Base-by-base conservation (phyloP, 2,888 invertebrate species). In the Luperina testacea region DNA sequence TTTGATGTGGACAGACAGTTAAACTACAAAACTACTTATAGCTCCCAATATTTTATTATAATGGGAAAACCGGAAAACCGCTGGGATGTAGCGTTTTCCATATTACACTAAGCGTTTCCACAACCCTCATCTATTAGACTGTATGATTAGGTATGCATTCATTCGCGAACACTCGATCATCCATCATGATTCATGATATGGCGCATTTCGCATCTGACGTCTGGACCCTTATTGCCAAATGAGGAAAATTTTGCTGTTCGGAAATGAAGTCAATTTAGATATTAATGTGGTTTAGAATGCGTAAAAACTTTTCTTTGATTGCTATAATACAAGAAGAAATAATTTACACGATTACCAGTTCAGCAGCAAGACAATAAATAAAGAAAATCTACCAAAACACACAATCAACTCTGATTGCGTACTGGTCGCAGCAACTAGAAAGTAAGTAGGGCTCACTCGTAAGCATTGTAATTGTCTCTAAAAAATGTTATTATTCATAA, bases 401-500 rank as follows among this genome's bases (percentile, higher is more conserved):
- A 79, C 73, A 85, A 84, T 82, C 79, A 77, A 76, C 42, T 77
- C 81, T 81, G 77, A 86, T 86, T 78, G 77, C 51, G 48, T 75
- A 78, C 64, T 73, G 77, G 85, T 78, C 76, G 51, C 68, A 77
- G 63, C 76, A 78, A 79, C 68, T 81, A 77, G 78, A 89, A 82
- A 82, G 83, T 78, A 83, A 83, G 78, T 83, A 86, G 81, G 74
- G 79, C 79, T 80, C 72, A 61, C 70, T 83, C 73, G 74, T 78
- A 83, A 82, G 81, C 76, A 75, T 87, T 88, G 82, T 83, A 83
- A 86, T 77, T 78, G 81, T 83, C 80, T 85, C 74, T 80, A 82
- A 88, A 83, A 87, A 88, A 86, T 84, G 83, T 89, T 89, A 88
- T 88, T 88, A 84, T 88, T 86, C 77, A 83, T 88, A 89, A 89